Evolutionary conservation across 2,888 invertebrate species (phyloP).

Genomic region (Oscheius sp.): DNA sequence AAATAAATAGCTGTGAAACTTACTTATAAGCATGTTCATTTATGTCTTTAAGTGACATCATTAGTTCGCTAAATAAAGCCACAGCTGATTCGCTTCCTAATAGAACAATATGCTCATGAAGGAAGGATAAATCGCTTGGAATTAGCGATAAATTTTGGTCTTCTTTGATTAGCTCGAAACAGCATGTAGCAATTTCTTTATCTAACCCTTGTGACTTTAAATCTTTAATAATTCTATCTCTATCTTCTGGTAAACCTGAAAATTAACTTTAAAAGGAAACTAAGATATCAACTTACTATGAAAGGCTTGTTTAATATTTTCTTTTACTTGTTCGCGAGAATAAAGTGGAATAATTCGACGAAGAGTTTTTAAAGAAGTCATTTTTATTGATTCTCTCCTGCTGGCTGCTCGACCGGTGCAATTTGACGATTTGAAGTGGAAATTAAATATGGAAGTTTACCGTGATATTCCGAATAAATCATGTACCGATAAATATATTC

Average conservation of each 20-base stretch:
- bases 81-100: constrained; percentile 8
- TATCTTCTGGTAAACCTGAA: not conserved
- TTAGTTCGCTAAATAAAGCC: not conserved
- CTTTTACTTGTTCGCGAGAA: not conserved
- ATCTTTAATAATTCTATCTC: not conserved
- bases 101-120: not conserved
- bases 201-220: constrained; percentile 3
- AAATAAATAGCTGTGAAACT: not conserved
- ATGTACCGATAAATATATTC: not conserved
- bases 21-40: not conserved
- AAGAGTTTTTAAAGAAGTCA: constrained; percentile 1
- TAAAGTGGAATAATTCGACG: not conserved
- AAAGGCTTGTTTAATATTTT: not conserved
- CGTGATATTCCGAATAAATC: no score
- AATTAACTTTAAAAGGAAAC: not conserved
- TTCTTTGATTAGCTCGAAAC: not conserved
- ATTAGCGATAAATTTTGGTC: not conserved
- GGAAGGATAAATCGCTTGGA: not conserved
- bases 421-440: no score
- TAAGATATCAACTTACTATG: not conserved
- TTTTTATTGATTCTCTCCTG: not conserved
- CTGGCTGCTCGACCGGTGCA: not conserved
- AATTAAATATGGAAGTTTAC: no score
- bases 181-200: constrained; percentile 3
- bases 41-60: not conserved